These are phyloP conservation scores for Passer montanus DNA, from an alignment of 2,113 vertebrate genomes.

Conservation along the genomic window DNA sequence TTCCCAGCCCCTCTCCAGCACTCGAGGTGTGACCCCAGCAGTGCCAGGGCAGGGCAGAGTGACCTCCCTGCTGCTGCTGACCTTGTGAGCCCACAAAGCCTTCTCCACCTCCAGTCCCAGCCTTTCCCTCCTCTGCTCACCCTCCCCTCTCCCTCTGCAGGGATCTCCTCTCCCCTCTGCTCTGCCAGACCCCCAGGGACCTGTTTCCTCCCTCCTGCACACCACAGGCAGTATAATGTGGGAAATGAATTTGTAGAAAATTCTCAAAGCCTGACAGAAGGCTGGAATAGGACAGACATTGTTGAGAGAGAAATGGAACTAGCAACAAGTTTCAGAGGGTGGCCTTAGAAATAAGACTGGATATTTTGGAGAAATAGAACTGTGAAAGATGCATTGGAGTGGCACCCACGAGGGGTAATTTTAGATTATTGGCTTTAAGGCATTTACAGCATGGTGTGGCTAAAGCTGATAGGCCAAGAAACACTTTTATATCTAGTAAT, in stretches of 20 bases:
- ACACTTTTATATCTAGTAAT: background rate
- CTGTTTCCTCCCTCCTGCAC: background rate
- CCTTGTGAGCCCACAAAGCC: background rate
- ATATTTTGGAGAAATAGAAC: background rate
- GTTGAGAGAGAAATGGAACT: background rate
- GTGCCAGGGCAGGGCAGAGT: no score
- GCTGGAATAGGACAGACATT: background rate
- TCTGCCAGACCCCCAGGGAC: background rate
- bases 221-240: background rate
- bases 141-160: no score
- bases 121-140: background rate
- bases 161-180: background rate
- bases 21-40: no score
- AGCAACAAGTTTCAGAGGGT: background rate
- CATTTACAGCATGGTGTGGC: background rate
- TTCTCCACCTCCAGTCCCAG: background rate
- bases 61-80: no score
- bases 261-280: background rate
- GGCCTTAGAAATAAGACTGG: background rate
- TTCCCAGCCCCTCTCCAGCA: no score
- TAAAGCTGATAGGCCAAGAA: background rate
- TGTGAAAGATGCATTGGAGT: background rate
- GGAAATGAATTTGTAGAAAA: background rate
- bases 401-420: background rate
- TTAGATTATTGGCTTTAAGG: background rate